A percentile compares a stretch with the other conserved stretches of the same genome.
phyloP scores from a whole-genome alignment of 2,113 vertebrate species.

The Esox niger region DNA sequence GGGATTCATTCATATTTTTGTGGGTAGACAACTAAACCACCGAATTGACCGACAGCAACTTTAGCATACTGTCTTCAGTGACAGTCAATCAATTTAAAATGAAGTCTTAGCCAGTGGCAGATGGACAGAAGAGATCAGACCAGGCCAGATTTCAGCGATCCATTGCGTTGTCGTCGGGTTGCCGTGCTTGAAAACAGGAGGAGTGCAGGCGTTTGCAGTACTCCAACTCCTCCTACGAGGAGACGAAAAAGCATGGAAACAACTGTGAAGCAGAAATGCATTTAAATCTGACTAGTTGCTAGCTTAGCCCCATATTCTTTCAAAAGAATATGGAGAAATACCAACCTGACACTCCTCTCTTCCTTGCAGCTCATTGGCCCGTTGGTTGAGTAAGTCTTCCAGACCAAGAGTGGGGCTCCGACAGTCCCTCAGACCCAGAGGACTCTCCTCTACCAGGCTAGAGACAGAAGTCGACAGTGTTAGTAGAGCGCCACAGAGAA shows the following conservation, averaged over 20 bases:
- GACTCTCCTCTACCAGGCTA: conserved; percentile 83
- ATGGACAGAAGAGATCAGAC: not conserved
- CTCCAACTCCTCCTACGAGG: conserved; percentile 82
- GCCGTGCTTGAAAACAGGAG: conserved; percentile 71
- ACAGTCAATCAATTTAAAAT: too few species aligned
- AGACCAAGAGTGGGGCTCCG: conserved; percentile 73
- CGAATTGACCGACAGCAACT: too few species aligned
- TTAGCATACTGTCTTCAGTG: too few species aligned
- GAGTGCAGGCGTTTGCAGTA: conserved; percentile 77
- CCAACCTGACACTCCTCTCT: conserved; percentile 80
- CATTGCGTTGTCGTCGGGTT: conserved; percentile 78
- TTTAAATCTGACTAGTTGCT: not conserved
- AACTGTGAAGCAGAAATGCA: not conserved
- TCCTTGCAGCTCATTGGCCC: conserved; percentile 73
- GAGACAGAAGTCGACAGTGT: not conserved
- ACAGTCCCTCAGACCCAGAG: conserved; percentile 79
- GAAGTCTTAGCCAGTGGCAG: not conserved
- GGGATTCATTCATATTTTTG: too few species aligned
- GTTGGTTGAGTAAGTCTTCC: conserved; percentile 79
- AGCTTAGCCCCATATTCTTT: not conserved
- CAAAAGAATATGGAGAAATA: conserved; percentile 31
- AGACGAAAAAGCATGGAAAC: conserved; percentile 1
- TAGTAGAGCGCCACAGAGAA: too few species aligned
- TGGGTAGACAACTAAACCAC: too few species aligned
- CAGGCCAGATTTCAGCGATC: conserved; percentile 75